Percentiles rank a stretch among this genome's conserved stretches.
These are phyloP conservation scores for Griposia aprilina DNA, from an alignment of 2,888 invertebrate species.

Conservation along the genomic window DNA sequence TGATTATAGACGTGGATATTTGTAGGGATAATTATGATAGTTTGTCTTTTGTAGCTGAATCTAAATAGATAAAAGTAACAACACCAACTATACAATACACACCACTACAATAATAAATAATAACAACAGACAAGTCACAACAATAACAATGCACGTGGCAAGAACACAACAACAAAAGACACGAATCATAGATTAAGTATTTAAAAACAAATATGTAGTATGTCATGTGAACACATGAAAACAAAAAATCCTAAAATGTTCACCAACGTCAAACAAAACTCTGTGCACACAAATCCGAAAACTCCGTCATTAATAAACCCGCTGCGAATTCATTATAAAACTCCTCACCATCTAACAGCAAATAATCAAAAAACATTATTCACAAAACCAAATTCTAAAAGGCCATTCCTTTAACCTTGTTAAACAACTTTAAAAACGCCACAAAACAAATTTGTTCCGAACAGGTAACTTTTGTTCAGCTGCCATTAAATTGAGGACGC, in stretches of 20 bases:
- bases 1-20: no score
- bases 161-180: no score
- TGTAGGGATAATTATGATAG: no score
- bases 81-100: no score
- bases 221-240: background rate
- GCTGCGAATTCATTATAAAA: constrained; percentile 44
- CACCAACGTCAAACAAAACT: constrained; percentile 7
- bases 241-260: background rate
- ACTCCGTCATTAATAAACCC: constrained; percentile 26
- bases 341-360: constrained; percentile 32
- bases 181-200: background rate
- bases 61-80: no score
- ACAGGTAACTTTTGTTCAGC: constrained; percentile 72
- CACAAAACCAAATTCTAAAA: constrained; percentile 54
- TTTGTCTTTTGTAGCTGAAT: no score
- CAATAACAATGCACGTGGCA: no score
- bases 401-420: constrained; percentile 57
- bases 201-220: background rate
- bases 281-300: background rate
- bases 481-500: constrained; percentile 71
- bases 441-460: constrained; percentile 72
- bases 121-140: no score
- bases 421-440: constrained; percentile 72
- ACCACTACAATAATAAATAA: no score
- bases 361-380: constrained; percentile 59